Evolutionary conservation across 2,113 vertebrate genomes (phyloP), one percentile per base, ranked within the genome.

Genomic region (Centropristis striata): DNA sequence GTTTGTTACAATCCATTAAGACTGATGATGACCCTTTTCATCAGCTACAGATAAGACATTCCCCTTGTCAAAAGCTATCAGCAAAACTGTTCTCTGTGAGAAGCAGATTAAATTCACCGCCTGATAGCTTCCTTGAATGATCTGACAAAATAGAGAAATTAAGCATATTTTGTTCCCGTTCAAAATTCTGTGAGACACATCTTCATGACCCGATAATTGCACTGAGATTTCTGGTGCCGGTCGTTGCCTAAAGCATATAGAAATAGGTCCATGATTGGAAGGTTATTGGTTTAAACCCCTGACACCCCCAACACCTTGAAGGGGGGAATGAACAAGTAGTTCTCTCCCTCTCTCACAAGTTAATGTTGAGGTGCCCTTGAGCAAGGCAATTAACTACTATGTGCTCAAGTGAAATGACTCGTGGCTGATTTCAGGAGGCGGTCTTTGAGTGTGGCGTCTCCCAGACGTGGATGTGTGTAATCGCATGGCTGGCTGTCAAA

Each of bases 261-360:
- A 89, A 86, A 86, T 61, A 76, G 78, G 67, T 61, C 32, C 39
- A 39, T 85, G 71, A 91, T 85, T 88, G 74, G 87, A 85, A 85
- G 79, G 81, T 89, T 90, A 89, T 88, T 88, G 88, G 78, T 86
- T 86, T 84, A 87, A 87, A 86, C 75, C 83, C 83, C 25, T 76
- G 84, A 83, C 61, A 82, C 71, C 51, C 44, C 14, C 44, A 57
- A 58, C 86, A 82, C 65, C 68, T 84, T 14, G 36, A 51, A 83
- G 83, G 80, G 68, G 23, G 64, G 42, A 76, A 69, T 80, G 78
- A 90, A 58, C 65, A 63, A 81, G 80, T 58, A 46, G 42, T 18
- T 39, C 53, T 36, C 70, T 67, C 16, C 32, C 61, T 59, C 71
- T 78, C 25, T 69, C 59, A 71, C 25, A 42, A 70, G 58, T 60